These are phyloP conservation scores for Hyaena hyaena DNA, from an alignment of 2,113 vertebrate genomes.

Conservation along the genomic window DNA sequence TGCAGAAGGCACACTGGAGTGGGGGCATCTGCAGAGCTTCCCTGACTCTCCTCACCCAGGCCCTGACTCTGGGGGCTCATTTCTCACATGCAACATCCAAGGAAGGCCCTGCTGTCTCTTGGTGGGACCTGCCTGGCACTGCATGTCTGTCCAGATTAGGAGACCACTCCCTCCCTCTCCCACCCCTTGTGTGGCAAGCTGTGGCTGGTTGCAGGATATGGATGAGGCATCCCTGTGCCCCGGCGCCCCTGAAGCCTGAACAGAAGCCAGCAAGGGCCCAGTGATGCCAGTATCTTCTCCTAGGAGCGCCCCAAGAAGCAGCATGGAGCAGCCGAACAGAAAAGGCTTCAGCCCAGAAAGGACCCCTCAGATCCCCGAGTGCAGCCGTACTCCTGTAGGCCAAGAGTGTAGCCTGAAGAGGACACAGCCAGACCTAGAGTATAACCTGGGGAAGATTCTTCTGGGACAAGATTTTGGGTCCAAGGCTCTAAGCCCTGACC, in stretches of 20 bases:
- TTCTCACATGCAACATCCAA: background rate
- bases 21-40: background rate
- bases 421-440: background rate
- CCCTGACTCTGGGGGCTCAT: background rate
- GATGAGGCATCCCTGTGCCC: background rate
- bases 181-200: background rate
- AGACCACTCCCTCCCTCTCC: background rate
- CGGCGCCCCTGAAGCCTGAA: background rate
- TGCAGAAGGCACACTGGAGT: background rate
- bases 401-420: background rate
- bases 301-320: slow-evolving; percentile 44
- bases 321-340: slow-evolving; percentile 56
- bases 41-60: background rate
- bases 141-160: background rate
- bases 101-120: slow-evolving; percentile 55
- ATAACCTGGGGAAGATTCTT: background rate
- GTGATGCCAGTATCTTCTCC: background rate
- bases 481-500: background rate
- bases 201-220: background rate
- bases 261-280: background rate
- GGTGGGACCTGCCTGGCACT: slow-evolving; percentile 23
- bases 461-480: background rate
- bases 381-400: rapidly evolving
- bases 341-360: background rate
- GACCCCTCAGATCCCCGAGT: background rate